Evolutionary conservation across 2,888 invertebrate genomes (phyloP), one percentile per base, ranked within the genome.

Genomic region (Zootermopsis nevadensis): DNA sequence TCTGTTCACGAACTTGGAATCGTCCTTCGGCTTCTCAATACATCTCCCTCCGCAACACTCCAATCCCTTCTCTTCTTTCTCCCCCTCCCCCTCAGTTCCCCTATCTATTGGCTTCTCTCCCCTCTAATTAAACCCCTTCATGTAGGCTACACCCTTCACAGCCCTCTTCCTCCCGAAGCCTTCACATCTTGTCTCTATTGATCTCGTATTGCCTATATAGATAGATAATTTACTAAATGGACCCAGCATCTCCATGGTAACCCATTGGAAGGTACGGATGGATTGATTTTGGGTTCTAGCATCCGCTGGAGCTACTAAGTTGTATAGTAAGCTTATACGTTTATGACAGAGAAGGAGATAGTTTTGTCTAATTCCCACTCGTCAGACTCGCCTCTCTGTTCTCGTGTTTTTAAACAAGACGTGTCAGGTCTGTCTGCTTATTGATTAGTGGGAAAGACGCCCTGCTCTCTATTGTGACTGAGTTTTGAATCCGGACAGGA

Each of bases 221-320:
- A 85, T 85, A 84, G 84, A 85, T 85, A 85, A 85, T 85, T 85
- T 85, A 85, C 79, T 84, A 85, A 85, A 85, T 85, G 85, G 85
- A 84, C 85, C 83, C 80, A 55, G 83, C 81, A 80, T 84, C 83
- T 60, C 84, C 85, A 85, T 85, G 82, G 85, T 55, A 84, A 85
- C 85, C 74, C 74, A 81, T 48, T 81, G 81, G 82, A 82, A 82
- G 82, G 72, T 31, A 69, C 77, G 77, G 82, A 82, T 77, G 82
- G 83, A 83, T 83, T 83, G 83, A 77, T 83, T 83, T 79, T 76
- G 76, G 76, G 82, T 74, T 74, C 74, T 76, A 82, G 82, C 82
- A n/a, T 66, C 30, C 19, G 12, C 27, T 30, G 27, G 27, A 30
- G 31, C 31, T 31, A 33, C 69, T 69, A 69, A 69, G 31, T 69